A percentile compares a stretch with the other conserved stretches of the same genome.
Conservation (phyloP, 2,113 vertebrate species). For the Periophthalmus modestus region DNA sequence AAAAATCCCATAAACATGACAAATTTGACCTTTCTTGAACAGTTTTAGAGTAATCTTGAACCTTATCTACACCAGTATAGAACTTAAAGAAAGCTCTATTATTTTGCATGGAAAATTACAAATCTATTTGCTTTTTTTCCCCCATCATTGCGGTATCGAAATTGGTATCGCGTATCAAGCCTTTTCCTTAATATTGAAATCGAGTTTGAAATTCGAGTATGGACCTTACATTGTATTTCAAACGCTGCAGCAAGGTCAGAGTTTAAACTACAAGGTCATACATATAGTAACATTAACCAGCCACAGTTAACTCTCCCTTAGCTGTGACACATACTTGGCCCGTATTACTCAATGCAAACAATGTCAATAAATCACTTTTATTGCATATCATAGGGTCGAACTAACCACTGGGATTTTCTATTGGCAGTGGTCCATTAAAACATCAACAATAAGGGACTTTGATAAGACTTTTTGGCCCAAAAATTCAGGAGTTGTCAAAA, state of each 20-base stretch:
- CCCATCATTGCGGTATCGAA: too few relatives aligned
- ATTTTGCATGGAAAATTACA: too few relatives aligned
- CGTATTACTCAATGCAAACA: neutral
- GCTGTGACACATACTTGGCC: slow-evolving; percentile 6
- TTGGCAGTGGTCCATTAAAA: neutral
- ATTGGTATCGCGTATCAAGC: too few relatives aligned
- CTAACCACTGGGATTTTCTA: neutral
- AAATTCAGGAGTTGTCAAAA: neutral
- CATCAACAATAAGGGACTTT: neutral
- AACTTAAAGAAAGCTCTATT: too few relatives aligned
- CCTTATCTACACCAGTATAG: too few relatives aligned
- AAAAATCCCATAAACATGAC: too few relatives aligned
- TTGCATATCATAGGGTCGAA: neutral
- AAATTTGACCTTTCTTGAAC: too few relatives aligned
- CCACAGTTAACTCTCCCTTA: neutral
- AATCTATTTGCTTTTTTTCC: too few relatives aligned
- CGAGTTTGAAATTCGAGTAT: neutral
- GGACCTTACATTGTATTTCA: neutral
- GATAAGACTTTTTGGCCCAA: neutral
- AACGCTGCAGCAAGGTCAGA: neutral
- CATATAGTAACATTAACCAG: neutral
- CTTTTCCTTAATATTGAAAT: too few relatives aligned
- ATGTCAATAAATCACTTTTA: neutral
- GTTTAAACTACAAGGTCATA: neutral
- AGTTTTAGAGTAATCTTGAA: too few relatives aligned